Percentiles rank a stretch among this genome's conserved stretches.
phyloP scores from a whole-genome alignment of 35 echinoderm and acorn worm genomes.

The Chiridota heheva region DNA sequence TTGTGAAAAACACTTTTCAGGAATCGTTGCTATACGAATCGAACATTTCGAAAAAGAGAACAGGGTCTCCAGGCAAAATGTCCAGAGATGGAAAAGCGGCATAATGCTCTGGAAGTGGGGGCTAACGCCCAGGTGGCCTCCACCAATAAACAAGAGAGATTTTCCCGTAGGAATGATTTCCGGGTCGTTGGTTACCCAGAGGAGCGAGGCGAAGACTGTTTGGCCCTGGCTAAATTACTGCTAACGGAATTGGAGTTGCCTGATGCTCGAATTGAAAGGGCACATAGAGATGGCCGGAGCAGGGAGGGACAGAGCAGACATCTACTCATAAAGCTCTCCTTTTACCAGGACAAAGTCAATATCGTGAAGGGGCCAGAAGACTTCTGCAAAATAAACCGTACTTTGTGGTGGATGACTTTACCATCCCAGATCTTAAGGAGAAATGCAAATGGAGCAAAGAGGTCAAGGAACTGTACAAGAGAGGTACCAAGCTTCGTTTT shows the following conservation, averaged over 20 bases:
- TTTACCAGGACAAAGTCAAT: too few species aligned
- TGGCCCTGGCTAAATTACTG: background rate
- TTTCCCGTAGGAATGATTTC: background rate
- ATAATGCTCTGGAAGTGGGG: background rate
- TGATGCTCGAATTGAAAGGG: background rate
- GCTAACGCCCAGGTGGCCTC: background rate
- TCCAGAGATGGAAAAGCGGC: background rate
- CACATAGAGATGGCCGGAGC: constrained; percentile 1
- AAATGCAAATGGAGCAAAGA: background rate
- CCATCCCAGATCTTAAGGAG: too few species aligned
- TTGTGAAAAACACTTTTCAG: too few species aligned
- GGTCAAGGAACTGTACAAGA: too few species aligned
- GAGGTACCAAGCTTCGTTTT: too few species aligned
- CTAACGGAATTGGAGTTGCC: background rate
- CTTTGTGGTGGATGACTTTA: too few species aligned
- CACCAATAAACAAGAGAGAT: background rate
- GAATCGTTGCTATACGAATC: too few species aligned
- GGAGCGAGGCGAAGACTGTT: background rate
- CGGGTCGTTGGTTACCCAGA: constrained; percentile 3
- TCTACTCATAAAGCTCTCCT: too few species aligned
- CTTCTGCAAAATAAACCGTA: too few species aligned
- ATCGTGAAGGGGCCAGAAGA: too few species aligned
- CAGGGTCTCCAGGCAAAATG: background rate
- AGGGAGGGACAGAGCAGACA: too few species aligned
- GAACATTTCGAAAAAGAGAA: background rate